phyloP scores from a whole-genome alignment of 2,113 vertebrate genomes.

The Uria aalge region DNA sequence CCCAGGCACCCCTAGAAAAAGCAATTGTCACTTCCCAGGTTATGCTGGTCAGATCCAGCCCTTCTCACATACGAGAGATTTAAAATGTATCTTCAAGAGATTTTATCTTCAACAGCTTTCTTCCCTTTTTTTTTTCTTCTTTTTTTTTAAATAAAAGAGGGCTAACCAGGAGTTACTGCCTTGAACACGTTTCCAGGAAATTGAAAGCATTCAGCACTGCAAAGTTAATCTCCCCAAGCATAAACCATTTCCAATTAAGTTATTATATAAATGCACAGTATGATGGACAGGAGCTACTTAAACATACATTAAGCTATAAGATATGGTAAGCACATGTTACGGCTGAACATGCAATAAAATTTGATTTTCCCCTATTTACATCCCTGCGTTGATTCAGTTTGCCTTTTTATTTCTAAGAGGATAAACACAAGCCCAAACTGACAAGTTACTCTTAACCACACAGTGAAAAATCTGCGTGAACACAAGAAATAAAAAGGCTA shows the following conservation, averaged over 20 bases:
- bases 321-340: not conserved
- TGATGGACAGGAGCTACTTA: not conserved
- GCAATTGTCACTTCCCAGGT: not conserved
- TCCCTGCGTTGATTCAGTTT: not conserved
- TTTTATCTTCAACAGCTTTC: not conserved
- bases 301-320: not conserved
- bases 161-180: not conserved
- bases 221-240: not conserved
- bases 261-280: not conserved
- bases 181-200: not conserved
- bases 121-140: too few species aligned
- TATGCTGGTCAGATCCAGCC: not conserved
- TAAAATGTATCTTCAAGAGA: not conserved
- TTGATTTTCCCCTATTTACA: not conserved
- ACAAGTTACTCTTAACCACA: not conserved
- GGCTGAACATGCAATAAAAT: not conserved
- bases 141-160: not conserved
- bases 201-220: not conserved
- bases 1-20: not conserved
- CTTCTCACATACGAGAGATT: rapidly evolving
- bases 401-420: not conserved
- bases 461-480: not conserved
- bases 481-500: not conserved
- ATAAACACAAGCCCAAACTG: not conserved
- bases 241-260: not conserved